Base-by-base conservation (phyloP, 1,140 invertebrate species). In the Ruditapes philippinarum region DNA sequence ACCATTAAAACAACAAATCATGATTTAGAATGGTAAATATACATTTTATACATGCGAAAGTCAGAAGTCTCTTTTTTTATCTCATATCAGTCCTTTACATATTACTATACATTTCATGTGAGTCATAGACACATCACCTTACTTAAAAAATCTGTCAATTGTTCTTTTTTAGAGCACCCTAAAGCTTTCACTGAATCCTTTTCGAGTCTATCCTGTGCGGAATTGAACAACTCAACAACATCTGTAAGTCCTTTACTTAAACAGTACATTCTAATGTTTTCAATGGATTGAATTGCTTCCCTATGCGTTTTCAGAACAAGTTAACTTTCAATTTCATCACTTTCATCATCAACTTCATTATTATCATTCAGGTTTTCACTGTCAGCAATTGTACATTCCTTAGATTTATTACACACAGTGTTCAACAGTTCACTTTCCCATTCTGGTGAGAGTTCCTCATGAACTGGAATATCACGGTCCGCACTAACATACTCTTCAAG, bases 381-480 rank as follows among this genome's bases (percentile, higher is more conserved):
- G 11, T 12, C 42, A 45, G 42, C 5, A 45, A 7, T 14, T 36
- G 7, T 28, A 70, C 65, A 57, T 36, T 76, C 40, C 73, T 38
- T 25, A 7, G 36, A 79, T 28, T 38, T 82, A 11, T 82, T 65
- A 36, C 38, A 17, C 40, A 17, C 25, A 14, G 79, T 12, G 17
- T 82, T 38, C 19, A 82, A 45, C 12, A 82, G 19, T 22, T 82
- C 42, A 19, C 14, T 38, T 38, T 82, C 79, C 79, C 57, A 82
- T 36, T 82, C 25, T 38, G 40, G 45, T n/a, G 40, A 36, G 2
- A 82, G 31, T 38, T 82, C 79, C 33, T 82, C 79, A 62, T 82
- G 54, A 22, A 82, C 79, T 31, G 57, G 79, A 57, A 82, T 12
- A 28, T 82, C 57, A 40, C n/a, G 4, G 42, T 82, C 57, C 4